Evolutionary conservation across 2,888 invertebrate species (phyloP), one percentile per base, ranked within the genome.

Genomic region (Achlya flavicornis): DNA sequence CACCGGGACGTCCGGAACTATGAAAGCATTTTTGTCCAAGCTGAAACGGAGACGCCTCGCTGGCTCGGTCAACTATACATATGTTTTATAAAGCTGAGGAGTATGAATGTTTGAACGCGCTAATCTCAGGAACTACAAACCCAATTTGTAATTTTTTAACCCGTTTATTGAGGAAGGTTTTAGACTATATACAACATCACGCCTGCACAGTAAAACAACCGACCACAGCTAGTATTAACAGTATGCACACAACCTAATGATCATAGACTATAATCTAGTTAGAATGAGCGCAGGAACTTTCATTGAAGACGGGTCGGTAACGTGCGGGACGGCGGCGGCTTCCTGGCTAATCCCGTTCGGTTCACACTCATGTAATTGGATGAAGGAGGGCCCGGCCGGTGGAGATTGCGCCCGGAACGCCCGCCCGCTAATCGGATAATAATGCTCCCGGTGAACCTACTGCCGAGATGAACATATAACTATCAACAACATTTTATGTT

Each of bases 341-440:
- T 77, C 86, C 83, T 79, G 80, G 81, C 79, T 90, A 90, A 90
- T 89, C 88, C 87, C 83, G 84, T 83, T 82, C 86, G 85, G 89
- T 89, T 91, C 91, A 91, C 92, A 90, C 91, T 90, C 86, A 72
- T 84, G 86, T 92, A 91, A 92, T 92, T 91, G 91, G 91, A 92
- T 91, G 88, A 91, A 90, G 88, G 88, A 86, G 86, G 85, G 83
- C 82, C 80, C 82, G 77, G 12, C 41, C 80, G 74, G 77, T 80
- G 80, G 89, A 89, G 90, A 91, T 91, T 89, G 86, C 83, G 84
- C 85, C 82, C 83, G 86, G 86, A 84, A 84, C 80, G 80, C 82
- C 81, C 80, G 82, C 76, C 86, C 83, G 85, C 86, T 91, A 91
- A 92, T 90, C 89, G 87, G 88, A 89, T 91, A 89, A 91, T 91